phyloP scores from a whole-genome alignment of 1,140 invertebrate species.

The Octopus sinensis region DNA sequence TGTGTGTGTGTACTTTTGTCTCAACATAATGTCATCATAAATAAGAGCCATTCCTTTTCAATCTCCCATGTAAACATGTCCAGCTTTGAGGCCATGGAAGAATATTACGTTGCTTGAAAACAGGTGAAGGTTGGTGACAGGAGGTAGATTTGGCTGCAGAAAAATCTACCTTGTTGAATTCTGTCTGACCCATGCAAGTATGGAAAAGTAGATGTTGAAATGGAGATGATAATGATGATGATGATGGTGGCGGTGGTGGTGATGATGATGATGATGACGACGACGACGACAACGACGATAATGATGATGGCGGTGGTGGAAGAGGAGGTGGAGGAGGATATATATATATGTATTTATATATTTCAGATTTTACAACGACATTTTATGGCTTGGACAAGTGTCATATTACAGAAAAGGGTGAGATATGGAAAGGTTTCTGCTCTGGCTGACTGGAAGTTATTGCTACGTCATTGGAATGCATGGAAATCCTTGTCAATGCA shows the following conservation, averaged over 20 bases:
- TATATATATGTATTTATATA: background rate
- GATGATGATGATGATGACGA: background rate
- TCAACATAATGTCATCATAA: too few relatives aligned
- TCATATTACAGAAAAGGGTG: conserved; percentile 46
- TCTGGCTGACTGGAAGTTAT: conserved; percentile 52
- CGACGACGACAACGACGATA: background rate
- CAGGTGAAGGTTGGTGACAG: too few relatives aligned
- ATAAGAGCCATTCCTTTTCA: too few relatives aligned
- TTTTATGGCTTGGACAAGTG: conserved; percentile 54
- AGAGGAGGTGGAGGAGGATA: background rate
- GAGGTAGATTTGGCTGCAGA: too few relatives aligned
- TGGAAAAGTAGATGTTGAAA: background rate
- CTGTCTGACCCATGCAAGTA: background rate
- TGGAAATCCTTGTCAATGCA: conserved; percentile 39
- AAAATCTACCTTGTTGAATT: background rate
- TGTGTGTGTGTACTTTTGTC: too few relatives aligned
- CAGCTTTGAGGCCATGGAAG: too few relatives aligned
- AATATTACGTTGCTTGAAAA: too few relatives aligned
- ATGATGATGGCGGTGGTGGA: too few relatives aligned
- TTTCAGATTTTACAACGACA: conserved; percentile 45
- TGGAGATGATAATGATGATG: background rate
- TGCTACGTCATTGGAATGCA: conserved; percentile 49
- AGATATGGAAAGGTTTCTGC: conserved; percentile 53
- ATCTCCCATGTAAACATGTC: too few relatives aligned
- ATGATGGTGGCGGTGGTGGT: too few relatives aligned